Conservation (phyloP, 2,888 invertebrate genomes). For the Pheosia gnoma region DNA sequence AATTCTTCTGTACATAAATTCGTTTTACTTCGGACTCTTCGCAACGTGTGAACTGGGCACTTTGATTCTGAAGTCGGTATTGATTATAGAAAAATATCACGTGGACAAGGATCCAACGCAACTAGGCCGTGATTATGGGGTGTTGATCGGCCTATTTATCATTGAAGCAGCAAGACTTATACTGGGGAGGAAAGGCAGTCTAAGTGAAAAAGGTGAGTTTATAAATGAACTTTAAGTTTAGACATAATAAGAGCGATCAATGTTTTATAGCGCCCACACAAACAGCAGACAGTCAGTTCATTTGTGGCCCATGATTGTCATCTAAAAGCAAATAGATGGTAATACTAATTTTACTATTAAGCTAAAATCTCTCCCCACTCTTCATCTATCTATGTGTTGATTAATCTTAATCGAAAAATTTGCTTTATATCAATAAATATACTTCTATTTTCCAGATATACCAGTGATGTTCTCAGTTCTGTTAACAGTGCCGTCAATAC, state of each 20-base stretch:
- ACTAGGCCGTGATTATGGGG: constrained; percentile 90
- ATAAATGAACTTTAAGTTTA: neutral
- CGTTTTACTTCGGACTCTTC: constrained; percentile 94
- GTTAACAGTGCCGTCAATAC: constrained; percentile 92
- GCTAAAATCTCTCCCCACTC: too few species aligned
- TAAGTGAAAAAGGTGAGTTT: constrained; percentile 88
- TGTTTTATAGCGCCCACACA: too few species aligned
- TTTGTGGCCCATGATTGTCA: too few species aligned
- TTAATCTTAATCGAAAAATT: neutral
- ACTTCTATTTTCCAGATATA: constrained; percentile 83
- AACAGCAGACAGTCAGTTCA: too few species aligned
- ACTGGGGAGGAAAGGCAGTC: constrained; percentile 93
- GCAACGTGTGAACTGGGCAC: constrained; percentile 92
- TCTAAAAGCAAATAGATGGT: too few species aligned
- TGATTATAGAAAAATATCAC: constrained; percentile 81
- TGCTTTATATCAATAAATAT: neutral
- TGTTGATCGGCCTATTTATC: constrained; percentile 89
- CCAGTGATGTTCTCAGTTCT: constrained; percentile 93
- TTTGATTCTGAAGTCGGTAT: constrained; percentile 90
- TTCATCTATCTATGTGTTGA: too few species aligned
- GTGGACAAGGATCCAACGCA: constrained; percentile 88
- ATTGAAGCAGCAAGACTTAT: constrained; percentile 93
- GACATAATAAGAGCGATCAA: too few species aligned
- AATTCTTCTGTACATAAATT: constrained; percentile 93
- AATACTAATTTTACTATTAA: too few species aligned